Evolutionary conservation across 2,888 invertebrate species (phyloP).

Genomic region (Lampropteryx suffumata): DNA sequence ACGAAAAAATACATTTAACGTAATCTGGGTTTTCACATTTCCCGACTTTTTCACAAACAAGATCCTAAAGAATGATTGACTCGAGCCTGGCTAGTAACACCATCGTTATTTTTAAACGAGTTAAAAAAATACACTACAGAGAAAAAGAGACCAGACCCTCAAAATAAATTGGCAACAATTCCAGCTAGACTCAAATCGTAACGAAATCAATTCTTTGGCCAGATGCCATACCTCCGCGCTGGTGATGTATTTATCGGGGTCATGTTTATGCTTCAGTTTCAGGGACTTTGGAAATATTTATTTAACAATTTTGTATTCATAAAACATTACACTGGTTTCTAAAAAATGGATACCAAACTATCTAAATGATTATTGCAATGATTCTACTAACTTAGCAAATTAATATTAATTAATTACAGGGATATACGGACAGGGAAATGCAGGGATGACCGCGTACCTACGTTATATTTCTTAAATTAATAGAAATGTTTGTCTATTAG

Average conservation of each 20-base stretch:
- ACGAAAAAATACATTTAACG: no score
- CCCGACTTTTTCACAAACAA: no score
- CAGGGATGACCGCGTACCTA: no score
- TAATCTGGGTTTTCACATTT: no score
- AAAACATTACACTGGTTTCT: not conserved
- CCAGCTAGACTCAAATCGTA: conserved; percentile 40
- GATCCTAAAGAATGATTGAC: no score
- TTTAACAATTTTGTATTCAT: conserved; percentile 4
- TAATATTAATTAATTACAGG: no score
- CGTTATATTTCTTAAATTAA: no score
- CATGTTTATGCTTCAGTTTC: conserved; percentile 22
- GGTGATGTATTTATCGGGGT: conserved; percentile 25
- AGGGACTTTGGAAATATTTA: conserved; percentile 8
- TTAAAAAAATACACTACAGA: conserved; percentile 11
- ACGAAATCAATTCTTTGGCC: conserved; percentile 48
- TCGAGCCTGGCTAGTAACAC: conserved; percentile 2
- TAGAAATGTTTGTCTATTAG: conserved; percentile 63
- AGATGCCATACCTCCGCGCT: conserved; percentile 39
- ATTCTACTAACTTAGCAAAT: no score
- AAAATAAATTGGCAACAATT: conserved; percentile 48
- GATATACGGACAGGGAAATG: no score
- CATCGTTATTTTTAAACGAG: conserved; percentile 10
- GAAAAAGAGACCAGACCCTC: conserved; percentile 26
- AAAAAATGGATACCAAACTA: no score
- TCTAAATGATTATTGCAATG: no score